phyloP scores from a whole-genome alignment of 2,797 vertebrate genomes.

The Simalia tracyae region DNA sequence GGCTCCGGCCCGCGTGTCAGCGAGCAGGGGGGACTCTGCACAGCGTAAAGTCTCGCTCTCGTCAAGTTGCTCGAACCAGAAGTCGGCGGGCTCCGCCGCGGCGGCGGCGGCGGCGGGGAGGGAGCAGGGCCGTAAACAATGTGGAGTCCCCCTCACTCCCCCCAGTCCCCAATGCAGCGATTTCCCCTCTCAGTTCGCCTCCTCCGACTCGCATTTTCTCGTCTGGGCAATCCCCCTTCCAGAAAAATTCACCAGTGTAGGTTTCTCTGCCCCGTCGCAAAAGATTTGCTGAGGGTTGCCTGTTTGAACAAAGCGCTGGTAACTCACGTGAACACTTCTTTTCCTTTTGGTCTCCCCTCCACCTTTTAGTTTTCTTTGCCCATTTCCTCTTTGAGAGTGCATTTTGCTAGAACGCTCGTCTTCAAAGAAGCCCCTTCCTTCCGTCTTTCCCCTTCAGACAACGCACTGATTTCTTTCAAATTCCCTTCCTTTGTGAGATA shows the following conservation, averaged over 20 bases:
- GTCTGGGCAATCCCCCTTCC: not conserved
- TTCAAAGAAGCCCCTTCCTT: constrained; percentile 56
- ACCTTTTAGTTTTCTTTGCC: constrained; percentile 26
- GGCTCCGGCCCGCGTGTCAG: constrained; percentile 74
- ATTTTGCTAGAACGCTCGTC: constrained; percentile 61
- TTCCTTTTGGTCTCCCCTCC: not conserved
- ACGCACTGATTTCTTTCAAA: fast-evolving
- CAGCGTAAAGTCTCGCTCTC: constrained; percentile 64
- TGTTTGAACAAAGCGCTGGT: not conserved
- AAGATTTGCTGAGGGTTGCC: not conserved
- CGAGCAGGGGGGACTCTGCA: constrained; percentile 65
- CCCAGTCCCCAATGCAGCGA: not conserved
- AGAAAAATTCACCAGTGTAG: not conserved
- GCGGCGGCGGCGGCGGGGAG: constrained; percentile 1
- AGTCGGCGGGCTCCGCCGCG: constrained; percentile 58
- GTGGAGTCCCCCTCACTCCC: not conserved
- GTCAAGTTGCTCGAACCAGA: constrained; percentile 58
- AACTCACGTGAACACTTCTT: not conserved
- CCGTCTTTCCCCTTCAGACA: not conserved
- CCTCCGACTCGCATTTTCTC: not conserved
- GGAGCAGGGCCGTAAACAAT: constrained; percentile 55
- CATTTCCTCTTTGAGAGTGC: not conserved
- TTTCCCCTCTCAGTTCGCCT: not conserved
- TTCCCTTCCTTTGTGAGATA: not conserved
- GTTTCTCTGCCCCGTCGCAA: constrained; percentile 6